Evolutionary conservation across 2,113 vertebrate genomes (phyloP).

Genomic region (Aspidoscelis tigris): DNA sequence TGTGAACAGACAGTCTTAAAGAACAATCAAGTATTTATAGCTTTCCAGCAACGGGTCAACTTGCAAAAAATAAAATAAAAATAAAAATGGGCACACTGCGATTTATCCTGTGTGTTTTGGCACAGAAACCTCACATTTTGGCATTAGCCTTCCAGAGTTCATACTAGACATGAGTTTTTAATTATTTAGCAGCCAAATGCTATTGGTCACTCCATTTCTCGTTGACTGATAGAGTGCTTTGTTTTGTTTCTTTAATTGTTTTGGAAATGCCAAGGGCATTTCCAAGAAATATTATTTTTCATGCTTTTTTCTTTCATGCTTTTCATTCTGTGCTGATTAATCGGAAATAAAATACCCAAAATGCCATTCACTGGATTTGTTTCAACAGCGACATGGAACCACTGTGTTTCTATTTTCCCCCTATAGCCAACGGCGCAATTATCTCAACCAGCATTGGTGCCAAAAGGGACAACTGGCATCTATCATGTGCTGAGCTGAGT

Average conservation of each 20-base stretch:
- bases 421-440: background rate
- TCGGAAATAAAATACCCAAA: background rate
- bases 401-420: background rate
- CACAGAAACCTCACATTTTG: background rate
- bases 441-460: background rate
- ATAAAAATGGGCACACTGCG: background rate
- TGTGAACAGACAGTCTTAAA: background rate
- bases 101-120: constrained; percentile 10
- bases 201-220: background rate
- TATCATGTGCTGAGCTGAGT: background rate
- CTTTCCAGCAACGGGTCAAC: background rate
- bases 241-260: background rate
- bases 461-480: background rate
- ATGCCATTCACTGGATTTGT: background rate
- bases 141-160: background rate
- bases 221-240: background rate
- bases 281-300: background rate
- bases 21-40: constrained; percentile 2
- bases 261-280: background rate
- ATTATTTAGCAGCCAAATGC: constrained; percentile 8
- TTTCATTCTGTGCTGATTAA: background rate
- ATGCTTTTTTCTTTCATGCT: background rate
- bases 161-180: constrained; percentile 6
- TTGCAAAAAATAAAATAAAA: background rate
- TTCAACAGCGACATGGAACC: background rate